Evolutionary conservation across 2,888 invertebrate genomes (phyloP).

Genomic region (Drosophila parthenogenetica): DNA sequence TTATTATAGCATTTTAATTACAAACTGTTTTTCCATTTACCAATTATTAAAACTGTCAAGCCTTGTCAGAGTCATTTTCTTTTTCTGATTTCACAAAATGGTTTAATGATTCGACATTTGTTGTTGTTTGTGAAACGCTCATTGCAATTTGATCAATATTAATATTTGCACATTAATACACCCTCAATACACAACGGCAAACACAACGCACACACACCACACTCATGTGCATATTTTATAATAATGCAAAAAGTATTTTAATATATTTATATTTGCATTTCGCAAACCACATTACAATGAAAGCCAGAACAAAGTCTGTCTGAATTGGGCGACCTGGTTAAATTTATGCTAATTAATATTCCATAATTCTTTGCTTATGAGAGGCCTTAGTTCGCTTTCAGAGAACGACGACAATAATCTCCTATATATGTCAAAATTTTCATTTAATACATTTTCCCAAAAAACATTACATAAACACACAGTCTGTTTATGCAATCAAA

Average conservation of each 20-base stretch:
- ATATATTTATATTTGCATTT: conserved; percentile 19
- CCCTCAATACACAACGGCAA: conserved; percentile 42
- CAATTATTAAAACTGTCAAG: conserved; percentile 50
- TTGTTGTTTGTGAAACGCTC: conserved; percentile 24
- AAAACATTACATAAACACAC: neutral
- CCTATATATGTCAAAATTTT: conserved; percentile 40
- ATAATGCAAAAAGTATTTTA: conserved; percentile 37
- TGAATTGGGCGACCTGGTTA: conserved; percentile 50
- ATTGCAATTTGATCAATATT: conserved; percentile 51
- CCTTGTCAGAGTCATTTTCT: conserved; percentile 26
- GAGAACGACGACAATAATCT: conserved; percentile 52
- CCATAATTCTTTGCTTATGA: conserved; percentile 59
- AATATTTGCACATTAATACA: conserved; percentile 47
- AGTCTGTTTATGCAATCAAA: conserved; percentile 30
- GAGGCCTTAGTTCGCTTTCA: conserved; percentile 14
- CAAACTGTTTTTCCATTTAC: conserved; percentile 59
- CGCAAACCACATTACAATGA: conserved; percentile 30
- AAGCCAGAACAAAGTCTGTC: conserved; percentile 24
- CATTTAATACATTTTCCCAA: conserved; percentile 38
- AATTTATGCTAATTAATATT: conserved; percentile 77
- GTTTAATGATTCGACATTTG: conserved; percentile 20
- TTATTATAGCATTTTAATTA: conserved; percentile 70
- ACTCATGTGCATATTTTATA: conserved; percentile 1
- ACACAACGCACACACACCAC: conserved; percentile 22
- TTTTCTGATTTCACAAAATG: conserved; percentile 21